These are phyloP conservation scores for Drosophila persimilis DNA, from an alignment of 1,140 invertebrate genomes.

Conservation along the genomic window DNA sequence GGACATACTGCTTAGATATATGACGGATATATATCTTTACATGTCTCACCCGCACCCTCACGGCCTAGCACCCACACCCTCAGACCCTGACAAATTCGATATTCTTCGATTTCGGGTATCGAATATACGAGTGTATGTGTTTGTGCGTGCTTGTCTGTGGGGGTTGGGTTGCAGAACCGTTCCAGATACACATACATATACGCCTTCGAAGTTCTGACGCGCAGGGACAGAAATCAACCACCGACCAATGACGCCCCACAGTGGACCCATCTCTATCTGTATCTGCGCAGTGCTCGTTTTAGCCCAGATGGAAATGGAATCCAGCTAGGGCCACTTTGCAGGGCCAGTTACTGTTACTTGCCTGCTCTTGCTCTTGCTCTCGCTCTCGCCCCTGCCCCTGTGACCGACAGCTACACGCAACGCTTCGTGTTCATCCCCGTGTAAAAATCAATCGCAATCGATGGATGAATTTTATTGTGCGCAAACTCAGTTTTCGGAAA, in stretches of 20 bases:
- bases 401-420: conserved; percentile 13
- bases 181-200: conserved; percentile 73
- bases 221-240: conserved; percentile 58
- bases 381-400: not conserved
- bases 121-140: conserved; percentile 8
- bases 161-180: conserved; percentile 54
- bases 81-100: conserved; percentile 34
- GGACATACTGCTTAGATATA: conserved; percentile 55
- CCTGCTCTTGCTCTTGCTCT: too few relatives aligned
- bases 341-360: conserved; percentile 35
- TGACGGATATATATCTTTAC: conserved; percentile 69
- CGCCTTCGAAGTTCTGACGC: conserved; percentile 1
- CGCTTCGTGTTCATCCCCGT: not conserved
- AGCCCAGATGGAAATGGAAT: not conserved
- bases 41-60: conserved; percentile 27
- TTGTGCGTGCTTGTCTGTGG: conserved; percentile 1
- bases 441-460: conserved; percentile 70
- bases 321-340: conserved; percentile 3
- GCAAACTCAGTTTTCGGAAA: conserved; percentile 56
- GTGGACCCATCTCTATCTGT: conserved; percentile 20
- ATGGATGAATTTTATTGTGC: conserved; percentile 53
- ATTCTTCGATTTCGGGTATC: conserved; percentile 53
- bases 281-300: conserved; percentile 49
- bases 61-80: conserved; percentile 20
- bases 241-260: conserved; percentile 33